These are phyloP conservation scores for Ceratina japonica DNA, from an alignment of 1,140 invertebrate genomes.

Conservation along the genomic window DNA sequence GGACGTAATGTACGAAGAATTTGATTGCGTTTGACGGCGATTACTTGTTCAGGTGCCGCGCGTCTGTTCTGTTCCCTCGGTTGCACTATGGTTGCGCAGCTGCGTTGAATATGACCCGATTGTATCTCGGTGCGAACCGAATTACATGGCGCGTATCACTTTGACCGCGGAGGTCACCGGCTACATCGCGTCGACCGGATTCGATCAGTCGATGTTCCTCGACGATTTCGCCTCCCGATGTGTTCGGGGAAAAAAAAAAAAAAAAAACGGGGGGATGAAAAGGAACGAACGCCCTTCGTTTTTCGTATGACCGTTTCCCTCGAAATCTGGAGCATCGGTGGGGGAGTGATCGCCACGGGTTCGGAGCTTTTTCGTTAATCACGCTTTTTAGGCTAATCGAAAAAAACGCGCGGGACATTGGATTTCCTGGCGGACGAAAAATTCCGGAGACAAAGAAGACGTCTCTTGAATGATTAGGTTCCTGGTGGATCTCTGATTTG, in stretches of 20 bases:
- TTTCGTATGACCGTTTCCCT: constrained; percentile 15
- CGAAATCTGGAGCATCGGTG: constrained; percentile 25
- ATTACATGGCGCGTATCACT: constrained; percentile 39
- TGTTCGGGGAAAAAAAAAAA: background rate
- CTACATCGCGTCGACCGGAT: background rate
- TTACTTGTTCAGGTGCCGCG: constrained; percentile 44
- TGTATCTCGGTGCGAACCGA: background rate
- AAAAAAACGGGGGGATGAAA: background rate
- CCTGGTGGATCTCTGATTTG: background rate
- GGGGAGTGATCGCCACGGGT: background rate
- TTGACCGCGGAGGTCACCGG: constrained; percentile 46
- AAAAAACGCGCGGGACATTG: constrained; percentile 14
- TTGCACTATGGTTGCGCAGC: constrained; percentile 17
- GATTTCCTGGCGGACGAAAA: background rate
- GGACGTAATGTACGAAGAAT: background rate
- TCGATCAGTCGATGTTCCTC: constrained; percentile 1
- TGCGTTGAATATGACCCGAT: constrained; percentile 26
- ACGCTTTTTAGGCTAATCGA: constrained; percentile 34
- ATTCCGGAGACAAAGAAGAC: background rate
- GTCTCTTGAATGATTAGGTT: background rate
- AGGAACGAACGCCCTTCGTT: constrained; percentile 11
- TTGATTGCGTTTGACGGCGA: background rate
- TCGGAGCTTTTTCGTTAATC: constrained; percentile 32
- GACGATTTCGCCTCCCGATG: background rate
- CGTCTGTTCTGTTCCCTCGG: constrained; percentile 13